Evolutionary conservation across 2,113 vertebrate species (phyloP).

Genomic region (Oxyruncus cristatus): DNA sequence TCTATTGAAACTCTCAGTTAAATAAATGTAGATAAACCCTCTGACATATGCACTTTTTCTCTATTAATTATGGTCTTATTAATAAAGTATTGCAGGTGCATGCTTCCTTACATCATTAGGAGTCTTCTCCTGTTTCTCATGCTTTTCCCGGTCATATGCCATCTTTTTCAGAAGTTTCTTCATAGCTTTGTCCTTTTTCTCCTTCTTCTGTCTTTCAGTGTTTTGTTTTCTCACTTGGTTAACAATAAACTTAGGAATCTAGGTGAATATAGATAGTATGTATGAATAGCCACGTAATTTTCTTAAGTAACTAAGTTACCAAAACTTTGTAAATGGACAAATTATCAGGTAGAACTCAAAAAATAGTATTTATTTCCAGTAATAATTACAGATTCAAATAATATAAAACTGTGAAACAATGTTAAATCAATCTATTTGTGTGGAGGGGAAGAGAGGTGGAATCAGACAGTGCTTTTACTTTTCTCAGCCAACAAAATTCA

Average conservation of each 20-base stretch:
- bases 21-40: not conserved
- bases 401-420: not conserved
- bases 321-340: not conserved
- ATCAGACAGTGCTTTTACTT: not conserved
- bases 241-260: constrained; percentile 97
- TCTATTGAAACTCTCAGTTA: not conserved
- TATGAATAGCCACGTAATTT: not conserved
- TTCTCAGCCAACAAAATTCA: not conserved
- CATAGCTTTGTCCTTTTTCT: constrained; percentile 82
- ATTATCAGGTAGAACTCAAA: not conserved
- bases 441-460: not conserved
- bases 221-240: constrained; percentile 93
- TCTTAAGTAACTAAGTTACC: not conserved
- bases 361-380: not conserved
- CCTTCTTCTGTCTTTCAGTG: constrained; percentile 84
- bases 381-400: not conserved
- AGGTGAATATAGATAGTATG: not conserved
- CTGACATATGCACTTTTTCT: not conserved
- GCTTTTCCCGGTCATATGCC: constrained; percentile 85
- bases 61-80: not conserved
- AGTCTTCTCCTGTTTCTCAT: constrained; percentile 80
- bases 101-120: constrained; percentile 77
- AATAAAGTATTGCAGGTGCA: not conserved
- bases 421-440: not conserved
- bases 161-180: constrained; percentile 96